Conservation (phyloP, 2,113 vertebrate genomes). For the Damaliscus lunatus region DNA sequence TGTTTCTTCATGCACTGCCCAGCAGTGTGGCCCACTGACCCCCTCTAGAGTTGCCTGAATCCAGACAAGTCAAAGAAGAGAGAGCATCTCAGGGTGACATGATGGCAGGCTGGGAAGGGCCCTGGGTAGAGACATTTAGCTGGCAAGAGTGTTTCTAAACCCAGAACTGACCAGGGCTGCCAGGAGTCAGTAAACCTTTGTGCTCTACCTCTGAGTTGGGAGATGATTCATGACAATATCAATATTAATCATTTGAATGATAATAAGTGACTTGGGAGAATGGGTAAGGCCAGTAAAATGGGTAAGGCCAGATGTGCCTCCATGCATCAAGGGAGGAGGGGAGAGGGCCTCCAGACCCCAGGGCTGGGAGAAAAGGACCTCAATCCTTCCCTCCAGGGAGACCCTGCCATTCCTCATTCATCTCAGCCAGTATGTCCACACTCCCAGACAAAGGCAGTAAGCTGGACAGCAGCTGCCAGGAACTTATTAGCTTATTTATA, state of each 20-base stretch:
- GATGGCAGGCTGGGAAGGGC: neutral
- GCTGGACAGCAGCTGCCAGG: neutral
- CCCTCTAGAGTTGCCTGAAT: neutral
- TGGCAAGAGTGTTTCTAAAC: neutral
- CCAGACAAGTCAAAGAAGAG: neutral
- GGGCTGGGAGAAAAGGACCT: neutral
- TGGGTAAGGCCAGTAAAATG: neutral
- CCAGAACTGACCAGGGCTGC: neutral
- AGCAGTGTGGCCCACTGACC: neutral
- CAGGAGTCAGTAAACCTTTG: neutral
- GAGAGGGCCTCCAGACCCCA: neutral
- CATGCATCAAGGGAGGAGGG: neutral
- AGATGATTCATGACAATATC: neutral
- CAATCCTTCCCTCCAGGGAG: neutral
- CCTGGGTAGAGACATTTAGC: neutral
- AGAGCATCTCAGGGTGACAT: neutral
- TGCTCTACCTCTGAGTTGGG: neutral
- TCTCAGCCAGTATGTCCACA: neutral
- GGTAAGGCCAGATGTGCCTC: neutral
- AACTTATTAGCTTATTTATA: neutral
- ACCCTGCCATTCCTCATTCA: rapidly evolving
- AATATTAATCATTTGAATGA: neutral
- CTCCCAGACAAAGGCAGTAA: neutral
- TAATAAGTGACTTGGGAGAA: neutral
- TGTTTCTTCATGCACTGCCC: neutral